phyloP scores from a whole-genome alignment of 2,113 vertebrate species.

The Myiopsitta monachus region DNA sequence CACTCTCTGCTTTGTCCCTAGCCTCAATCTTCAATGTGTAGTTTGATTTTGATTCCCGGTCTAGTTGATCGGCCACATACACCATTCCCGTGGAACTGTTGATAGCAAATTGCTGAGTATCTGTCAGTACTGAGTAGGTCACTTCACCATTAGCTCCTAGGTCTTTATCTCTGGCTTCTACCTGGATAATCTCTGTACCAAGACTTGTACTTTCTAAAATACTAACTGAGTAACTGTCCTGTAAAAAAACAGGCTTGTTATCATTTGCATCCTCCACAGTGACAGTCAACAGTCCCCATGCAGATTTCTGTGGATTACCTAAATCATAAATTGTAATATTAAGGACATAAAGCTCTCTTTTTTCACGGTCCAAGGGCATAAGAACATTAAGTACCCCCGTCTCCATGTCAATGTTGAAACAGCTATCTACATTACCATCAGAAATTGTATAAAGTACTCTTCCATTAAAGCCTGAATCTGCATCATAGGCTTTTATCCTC shows the following conservation, averaged over 20 bases:
- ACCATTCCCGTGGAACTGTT: conserved; percentile 90
- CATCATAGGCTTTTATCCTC: conserved; percentile 88
- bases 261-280: conserved; percentile 92
- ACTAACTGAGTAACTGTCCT: conserved; percentile 83
- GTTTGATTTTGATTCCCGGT: conserved; percentile 84
- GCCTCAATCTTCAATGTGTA: conserved; percentile 93
- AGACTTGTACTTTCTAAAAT: conserved; percentile 92
- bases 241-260: conserved; percentile 89
- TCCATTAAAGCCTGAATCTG: conserved; percentile 94
- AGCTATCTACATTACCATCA: conserved; percentile 89
- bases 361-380: conserved; percentile 92
- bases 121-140: conserved; percentile 87
- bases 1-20: conserved; percentile 85
- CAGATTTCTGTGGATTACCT: conserved; percentile 87
- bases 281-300: conserved; percentile 88
- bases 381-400: conserved; percentile 87
- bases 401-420: conserved; percentile 89
- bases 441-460: conserved; percentile 90
- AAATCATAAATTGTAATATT: conserved; percentile 94
- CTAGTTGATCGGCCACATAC: conserved; percentile 89
- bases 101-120: conserved; percentile 88
- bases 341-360: conserved; percentile 87
- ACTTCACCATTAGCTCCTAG: conserved; percentile 87
- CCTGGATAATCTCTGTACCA: conserved; percentile 91
- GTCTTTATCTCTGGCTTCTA: conserved; percentile 94